These are phyloP conservation scores for Varanus salvator DNA, from an alignment of 2,113 vertebrate species.

Conservation along the genomic window DNA sequence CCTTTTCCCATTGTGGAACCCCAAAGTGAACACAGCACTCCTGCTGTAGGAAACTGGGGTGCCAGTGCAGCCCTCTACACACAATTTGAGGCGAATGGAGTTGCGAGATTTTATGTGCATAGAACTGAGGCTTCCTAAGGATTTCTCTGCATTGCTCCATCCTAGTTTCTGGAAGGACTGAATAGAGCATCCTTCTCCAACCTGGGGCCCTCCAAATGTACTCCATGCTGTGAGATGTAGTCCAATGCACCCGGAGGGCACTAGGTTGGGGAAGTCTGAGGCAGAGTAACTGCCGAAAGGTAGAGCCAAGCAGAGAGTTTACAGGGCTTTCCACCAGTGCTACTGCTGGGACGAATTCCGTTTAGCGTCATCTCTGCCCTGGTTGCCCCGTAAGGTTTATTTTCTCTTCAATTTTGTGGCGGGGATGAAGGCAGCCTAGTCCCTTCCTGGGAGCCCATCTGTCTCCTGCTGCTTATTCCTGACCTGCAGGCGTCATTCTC, in stretches of 20 bases:
- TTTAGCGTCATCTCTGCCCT: background rate
- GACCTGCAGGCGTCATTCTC: constrained; percentile 8
- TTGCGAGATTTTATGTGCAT: background rate
- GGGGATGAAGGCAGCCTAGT: background rate
- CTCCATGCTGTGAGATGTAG: too few species aligned
- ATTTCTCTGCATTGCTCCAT: background rate
- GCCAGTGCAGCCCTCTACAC: background rate
- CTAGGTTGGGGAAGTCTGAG: too few species aligned
- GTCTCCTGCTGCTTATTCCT: constrained; percentile 10
- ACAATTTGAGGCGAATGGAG: background rate
- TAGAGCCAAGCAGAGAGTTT: background rate
- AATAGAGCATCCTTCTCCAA: background rate
- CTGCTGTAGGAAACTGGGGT: background rate
- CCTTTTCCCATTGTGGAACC: too few species aligned
- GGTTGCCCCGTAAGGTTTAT: background rate
- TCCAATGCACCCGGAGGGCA: too few species aligned
- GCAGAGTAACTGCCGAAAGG: background rate
- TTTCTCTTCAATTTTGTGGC: constrained; percentile 32
- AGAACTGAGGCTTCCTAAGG: background rate
- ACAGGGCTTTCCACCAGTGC: background rate
- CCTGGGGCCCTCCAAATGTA: too few species aligned
- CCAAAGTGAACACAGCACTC: background rate
- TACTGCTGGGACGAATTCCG: background rate
- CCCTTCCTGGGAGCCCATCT: background rate
- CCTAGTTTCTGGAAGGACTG: background rate